Conservation (phyloP, 92 coral and sea anemone species). For the Bergia puertoricense region DNA sequence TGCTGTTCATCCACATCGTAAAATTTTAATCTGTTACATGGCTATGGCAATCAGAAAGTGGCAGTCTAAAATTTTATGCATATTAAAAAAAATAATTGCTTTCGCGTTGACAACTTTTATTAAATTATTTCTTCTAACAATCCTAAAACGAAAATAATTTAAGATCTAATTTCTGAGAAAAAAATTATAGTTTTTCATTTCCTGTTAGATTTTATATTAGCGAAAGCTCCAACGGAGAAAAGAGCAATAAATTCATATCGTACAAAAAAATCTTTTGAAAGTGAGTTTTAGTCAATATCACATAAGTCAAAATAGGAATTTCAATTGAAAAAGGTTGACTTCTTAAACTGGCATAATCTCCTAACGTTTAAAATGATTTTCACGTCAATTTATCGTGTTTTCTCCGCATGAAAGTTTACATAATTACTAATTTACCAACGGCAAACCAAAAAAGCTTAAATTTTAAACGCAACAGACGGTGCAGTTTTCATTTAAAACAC, state of each 20-base stretch:
- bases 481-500: constrained; percentile 8
- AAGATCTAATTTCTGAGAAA: constrained; percentile 35
- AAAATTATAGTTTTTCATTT: constrained; percentile 11
- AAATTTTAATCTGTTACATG: neutral
- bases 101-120: constrained; percentile 36
- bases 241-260: constrained; percentile 44
- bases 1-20: neutral
- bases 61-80: constrained; percentile 7
- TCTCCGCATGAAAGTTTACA: constrained; percentile 28
- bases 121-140: constrained; percentile 38
- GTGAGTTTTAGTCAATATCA: constrained; percentile 13
- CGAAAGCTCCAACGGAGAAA: constrained; percentile 45
- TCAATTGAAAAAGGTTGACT: constrained; percentile 12
- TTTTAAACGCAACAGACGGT: neutral
- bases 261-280: constrained; percentile 20
- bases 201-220: constrained; percentile 32
- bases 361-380: constrained; percentile 28
- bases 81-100: constrained; percentile 28
- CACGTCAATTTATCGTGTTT: constrained; percentile 21
- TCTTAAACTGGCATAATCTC: neutral
- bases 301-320: constrained; percentile 13
- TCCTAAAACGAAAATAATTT: constrained; percentile 41
- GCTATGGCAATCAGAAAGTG: neutral
- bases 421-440: constrained; percentile 4
- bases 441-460: neutral